phyloP scores from a whole-genome alignment of 1,140 invertebrate genomes.

The Drosophila pallidifrons region DNA sequence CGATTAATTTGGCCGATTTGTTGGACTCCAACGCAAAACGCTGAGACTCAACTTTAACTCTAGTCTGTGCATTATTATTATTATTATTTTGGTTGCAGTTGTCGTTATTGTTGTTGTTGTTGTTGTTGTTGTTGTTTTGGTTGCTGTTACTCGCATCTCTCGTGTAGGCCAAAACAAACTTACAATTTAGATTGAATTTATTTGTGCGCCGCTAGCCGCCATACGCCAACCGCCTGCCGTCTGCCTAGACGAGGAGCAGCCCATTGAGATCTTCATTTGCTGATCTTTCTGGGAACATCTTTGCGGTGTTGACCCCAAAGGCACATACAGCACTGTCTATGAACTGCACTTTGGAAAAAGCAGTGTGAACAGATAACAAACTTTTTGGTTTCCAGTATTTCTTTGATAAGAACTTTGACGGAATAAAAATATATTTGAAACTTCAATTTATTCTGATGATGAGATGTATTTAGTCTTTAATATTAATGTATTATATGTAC shows the following conservation, averaged over 20 bases:
- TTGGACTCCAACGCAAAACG: conserved; percentile 11
- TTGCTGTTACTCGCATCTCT: conserved; percentile 30
- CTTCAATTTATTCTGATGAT: no score
- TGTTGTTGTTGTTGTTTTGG: conserved; percentile 50
- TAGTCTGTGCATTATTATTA: conserved; percentile 63
- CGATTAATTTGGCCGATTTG: conserved; percentile 63
- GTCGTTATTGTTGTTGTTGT: conserved; percentile 45
- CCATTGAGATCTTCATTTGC: conserved; percentile 84
- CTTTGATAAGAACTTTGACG: neutral
- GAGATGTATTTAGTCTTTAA: no score
- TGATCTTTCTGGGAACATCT: conserved; percentile 84
- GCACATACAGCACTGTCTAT: conserved; percentile 39
- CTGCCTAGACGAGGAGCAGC: conserved; percentile 76
- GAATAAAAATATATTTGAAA: no score
- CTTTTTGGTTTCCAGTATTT: neutral
- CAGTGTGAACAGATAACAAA: neutral
- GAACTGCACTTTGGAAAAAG: conserved; percentile 11
- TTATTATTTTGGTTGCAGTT: conserved; percentile 19
- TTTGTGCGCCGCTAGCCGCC: conserved; percentile 66
- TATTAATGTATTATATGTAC: no score
- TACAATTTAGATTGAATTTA: conserved; percentile 85
- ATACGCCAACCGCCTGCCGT: neutral
- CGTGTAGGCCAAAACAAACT: conserved; percentile 76
- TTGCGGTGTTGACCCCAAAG: conserved; percentile 79
- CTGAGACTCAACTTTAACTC: conserved; percentile 48